Percentiles rank a stretch among this genome's conserved stretches.
These are phyloP conservation scores for Mirounga angustirostris DNA, from an alignment of 2,113 vertebrate genomes.

Conservation along the genomic window DNA sequence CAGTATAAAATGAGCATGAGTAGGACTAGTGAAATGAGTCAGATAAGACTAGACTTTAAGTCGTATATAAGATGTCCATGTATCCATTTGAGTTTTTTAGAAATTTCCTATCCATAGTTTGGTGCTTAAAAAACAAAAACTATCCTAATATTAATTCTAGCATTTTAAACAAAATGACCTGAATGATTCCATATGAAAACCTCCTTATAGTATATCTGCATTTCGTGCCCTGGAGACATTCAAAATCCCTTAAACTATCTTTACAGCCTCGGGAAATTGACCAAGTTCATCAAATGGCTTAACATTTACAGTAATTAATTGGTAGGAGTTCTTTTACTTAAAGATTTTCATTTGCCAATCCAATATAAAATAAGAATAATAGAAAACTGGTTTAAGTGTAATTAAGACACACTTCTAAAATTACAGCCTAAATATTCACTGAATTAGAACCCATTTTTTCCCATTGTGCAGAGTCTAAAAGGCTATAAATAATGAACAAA, in stretches of 20 bases:
- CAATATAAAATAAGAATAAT: constrained; percentile 41
- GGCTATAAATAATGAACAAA: constrained; percentile 21
- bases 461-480: background rate
- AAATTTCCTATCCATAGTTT: background rate
- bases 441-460: constrained; percentile 62
- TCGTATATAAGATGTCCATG: background rate
- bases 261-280: constrained; percentile 25
- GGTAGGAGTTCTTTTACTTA: background rate
- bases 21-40: background rate
- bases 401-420: constrained; percentile 72
- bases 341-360: constrained; percentile 36
- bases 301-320: background rate
- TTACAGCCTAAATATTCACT: constrained; percentile 36
- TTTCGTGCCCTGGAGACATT: background rate
- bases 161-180: background rate
- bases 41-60: background rate
- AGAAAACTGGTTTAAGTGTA: constrained; percentile 67
- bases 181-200: constrained; percentile 3
- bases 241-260: background rate
- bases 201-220: background rate
- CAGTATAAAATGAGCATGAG: background rate
- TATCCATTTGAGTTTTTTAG: background rate
- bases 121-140: background rate
- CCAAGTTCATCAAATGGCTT: background rate
- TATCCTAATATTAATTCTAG: background rate